Conservation (phyloP, 2,888 invertebrate genomes). For the Drosophila hawaiiensis region DNA sequence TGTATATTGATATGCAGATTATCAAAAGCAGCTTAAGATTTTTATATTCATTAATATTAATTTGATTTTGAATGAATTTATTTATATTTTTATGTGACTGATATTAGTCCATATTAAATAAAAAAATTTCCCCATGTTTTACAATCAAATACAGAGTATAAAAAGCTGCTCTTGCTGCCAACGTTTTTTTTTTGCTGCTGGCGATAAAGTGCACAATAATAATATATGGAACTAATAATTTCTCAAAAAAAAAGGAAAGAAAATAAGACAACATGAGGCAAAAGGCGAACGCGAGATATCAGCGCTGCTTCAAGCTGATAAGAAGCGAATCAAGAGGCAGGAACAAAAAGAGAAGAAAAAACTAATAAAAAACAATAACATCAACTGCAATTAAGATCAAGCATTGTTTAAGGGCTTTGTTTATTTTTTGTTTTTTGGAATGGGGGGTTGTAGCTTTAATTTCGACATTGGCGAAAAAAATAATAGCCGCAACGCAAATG, state of each 20-base stretch:
- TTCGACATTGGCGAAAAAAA: conserved; percentile 58
- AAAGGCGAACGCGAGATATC: conserved; percentile 36
- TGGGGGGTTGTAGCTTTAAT: conserved; percentile 21
- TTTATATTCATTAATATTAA: background rate
- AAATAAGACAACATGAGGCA: conserved; percentile 37
- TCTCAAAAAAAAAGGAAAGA: conserved; percentile 50
- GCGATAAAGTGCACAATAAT: conserved; percentile 66
- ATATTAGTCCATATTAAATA: background rate
- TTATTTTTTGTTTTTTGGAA: background rate
- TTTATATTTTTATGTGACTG: background rate
- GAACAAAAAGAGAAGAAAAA: background rate
- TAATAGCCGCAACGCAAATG: conserved; percentile 71
- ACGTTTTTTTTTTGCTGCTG: conserved; percentile 25
- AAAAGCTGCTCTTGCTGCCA: conserved; percentile 16
- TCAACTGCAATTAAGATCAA: conserved; percentile 34
- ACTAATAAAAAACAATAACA: conserved; percentile 1
- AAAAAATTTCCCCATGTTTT: background rate
- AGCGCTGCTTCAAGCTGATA: conserved; percentile 45
- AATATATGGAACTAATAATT: conserved; percentile 70
- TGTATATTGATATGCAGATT: background rate
- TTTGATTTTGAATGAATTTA: background rate
- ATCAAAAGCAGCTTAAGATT: background rate
- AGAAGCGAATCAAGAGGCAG: conserved; percentile 19
- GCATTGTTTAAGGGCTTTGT: conserved; percentile 17
- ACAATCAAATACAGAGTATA: background rate